These are phyloP conservation scores for Raja brachyura DNA, from an alignment of 2,113 vertebrate genomes.

Conservation along the genomic window DNA sequence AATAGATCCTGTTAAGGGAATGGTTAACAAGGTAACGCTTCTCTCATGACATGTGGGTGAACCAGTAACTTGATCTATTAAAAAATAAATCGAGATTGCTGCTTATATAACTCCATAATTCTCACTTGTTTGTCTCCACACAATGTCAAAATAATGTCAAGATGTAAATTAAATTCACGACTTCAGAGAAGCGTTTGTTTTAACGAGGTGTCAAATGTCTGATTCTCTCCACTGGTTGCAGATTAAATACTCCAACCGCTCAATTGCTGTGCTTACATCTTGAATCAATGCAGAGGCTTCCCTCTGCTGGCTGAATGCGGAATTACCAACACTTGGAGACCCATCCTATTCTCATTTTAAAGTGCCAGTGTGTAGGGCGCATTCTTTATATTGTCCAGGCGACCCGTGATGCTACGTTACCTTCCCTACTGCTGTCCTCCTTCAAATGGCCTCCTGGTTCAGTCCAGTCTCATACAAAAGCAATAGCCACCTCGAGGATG, in stretches of 20 bases:
- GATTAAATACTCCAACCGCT: not conserved
- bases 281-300: conserved; percentile 11
- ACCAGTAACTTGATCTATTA: not conserved
- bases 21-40: not conserved
- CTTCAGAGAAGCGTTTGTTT: not conserved
- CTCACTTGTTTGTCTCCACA: not conserved
- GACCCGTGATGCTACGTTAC: too few species aligned
- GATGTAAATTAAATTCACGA: not conserved
- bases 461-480: not conserved
- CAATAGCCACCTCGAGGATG: not conserved
- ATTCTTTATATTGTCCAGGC: too few species aligned
- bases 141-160: not conserved
- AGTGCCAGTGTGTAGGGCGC: not conserved
- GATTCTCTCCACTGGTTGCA: not conserved
- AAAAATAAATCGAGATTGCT: not conserved
- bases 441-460: not conserved
- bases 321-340: not conserved
- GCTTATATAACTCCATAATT: not conserved
- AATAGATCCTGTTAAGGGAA: not conserved
- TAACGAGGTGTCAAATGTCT: conserved; percentile 14
- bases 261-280: not conserved
- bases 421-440: too few species aligned
- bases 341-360: not conserved
- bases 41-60: too few species aligned
- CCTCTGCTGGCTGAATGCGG: not conserved